Evolutionary conservation across 2,888 invertebrate species (phyloP), one percentile per base, ranked within the genome.

Genomic region (Gymnocheta viridis): DNA sequence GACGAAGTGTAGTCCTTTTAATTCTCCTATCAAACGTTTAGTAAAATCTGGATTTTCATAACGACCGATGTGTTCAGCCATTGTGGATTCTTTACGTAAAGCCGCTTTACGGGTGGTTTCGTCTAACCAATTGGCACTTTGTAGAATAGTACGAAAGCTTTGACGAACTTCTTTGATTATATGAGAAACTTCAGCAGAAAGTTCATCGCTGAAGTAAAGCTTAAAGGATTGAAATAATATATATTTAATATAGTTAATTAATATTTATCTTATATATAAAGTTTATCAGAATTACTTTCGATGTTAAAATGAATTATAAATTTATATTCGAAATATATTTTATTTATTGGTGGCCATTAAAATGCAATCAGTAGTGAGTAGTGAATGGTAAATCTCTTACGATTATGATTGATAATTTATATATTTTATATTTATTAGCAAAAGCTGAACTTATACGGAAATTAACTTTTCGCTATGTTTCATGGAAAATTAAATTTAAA

Each of bases 121-220:
- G 58, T 91, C 91, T 51, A 91, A 62, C 91, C 91, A 91, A 19
- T 89, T 89, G 2, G 89, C 88, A 12, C 87, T 86, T 19, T 88
- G 79, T 2, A 91, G 64, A 0, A 88, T 24, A 5, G 80, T 29
- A 7, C 86, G 86, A 17, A 89, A 79, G 54, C 88, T 88, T 38
- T 87, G 86, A 17, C 89, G 88, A n/a, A 91, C 51, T 62, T 91
- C 89, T 14, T 81, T 76, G 1, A 91, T 87, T 1, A 91, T 88
- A 0, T 51, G 67, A 0, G 74, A 49, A 2, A 91, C 84, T 29
- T 91, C 90, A 0, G 51, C 22, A 2, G 83, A 86, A 0, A 86
- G 86, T 5, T 89, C 88, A 0, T 88, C 86, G 10, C 82, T 87
- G 44, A 89, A 90, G 73, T 89, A 86, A 44, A 88, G 87, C 89